These are phyloP conservation scores for Lepidocolaptes lacrymiger DNA, from an alignment of 2,797 vertebrate species.

Conservation along the genomic window DNA sequence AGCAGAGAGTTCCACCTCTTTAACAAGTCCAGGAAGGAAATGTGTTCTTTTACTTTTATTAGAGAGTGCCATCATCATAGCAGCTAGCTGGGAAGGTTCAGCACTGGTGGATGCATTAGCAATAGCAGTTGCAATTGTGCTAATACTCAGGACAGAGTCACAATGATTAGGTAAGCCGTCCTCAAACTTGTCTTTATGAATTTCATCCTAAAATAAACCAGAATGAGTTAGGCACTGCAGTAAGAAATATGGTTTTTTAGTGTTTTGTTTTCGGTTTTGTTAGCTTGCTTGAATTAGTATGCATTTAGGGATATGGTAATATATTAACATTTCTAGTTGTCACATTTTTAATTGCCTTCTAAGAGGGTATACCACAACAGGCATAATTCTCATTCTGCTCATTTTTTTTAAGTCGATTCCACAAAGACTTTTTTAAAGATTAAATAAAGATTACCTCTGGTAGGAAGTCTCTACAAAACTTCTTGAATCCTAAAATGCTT, in stretches of 20 bases:
- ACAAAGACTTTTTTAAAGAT: neutral
- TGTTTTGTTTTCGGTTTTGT: neutral
- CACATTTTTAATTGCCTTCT: neutral
- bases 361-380: neutral
- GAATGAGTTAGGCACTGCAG: neutral
- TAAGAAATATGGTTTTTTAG: neutral
- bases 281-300: neutral
- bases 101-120: conserved; percentile 90
- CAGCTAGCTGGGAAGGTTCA: conserved; percentile 90
- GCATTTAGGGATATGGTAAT: neutral
- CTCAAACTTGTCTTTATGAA: neutral
- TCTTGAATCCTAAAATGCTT: neutral
- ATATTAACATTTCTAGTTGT: neutral
- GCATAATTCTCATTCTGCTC: neutral
- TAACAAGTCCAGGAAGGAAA: neutral
- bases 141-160: conserved; percentile 86
- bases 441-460: neutral
- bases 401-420: neutral
- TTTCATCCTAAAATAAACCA: conserved; percentile 57
- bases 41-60: conserved; percentile 75
- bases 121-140: conserved; percentile 93
- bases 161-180: neutral
- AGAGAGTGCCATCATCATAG: conserved; percentile 91
- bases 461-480: neutral
- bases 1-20: neutral